Evolutionary conservation across 2,797 vertebrate genomes (phyloP), one percentile per base, ranked within the genome.

Genomic region (Rousettus madagascariensis): DNA sequence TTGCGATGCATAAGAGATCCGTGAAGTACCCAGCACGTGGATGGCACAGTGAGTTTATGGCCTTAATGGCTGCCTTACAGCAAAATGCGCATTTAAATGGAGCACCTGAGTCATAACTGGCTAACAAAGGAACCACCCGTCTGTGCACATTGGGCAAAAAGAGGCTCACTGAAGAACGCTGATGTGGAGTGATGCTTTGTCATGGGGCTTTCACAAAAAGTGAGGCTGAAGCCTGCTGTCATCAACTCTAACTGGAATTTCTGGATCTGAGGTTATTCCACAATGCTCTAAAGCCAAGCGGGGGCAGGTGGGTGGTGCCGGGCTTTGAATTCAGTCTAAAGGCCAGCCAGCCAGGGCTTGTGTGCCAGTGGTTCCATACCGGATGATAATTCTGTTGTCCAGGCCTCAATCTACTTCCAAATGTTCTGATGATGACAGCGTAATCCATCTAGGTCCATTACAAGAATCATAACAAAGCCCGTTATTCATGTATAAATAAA

Each of bases 91-190:
- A 74, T 63, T 77, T 86, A 75, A 95, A 80, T 59, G 51, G 78
- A 95, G 88, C 71, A 80, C 26, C 59, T 95, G 94, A 95, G 95
- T 78, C 88, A 61, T 65, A 74, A 75, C 36, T 12, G 30, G 33
- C 61, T 79, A 63, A 98, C 96, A 97, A 97, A 96, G 95, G 95
- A 97, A 92, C 91, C 41, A 69, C 94, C 78, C 92, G 90, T 95
- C 95, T 97, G 94, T 91, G 93, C 96, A 95, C 75, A 78, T 51
- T 43, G 43, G 84, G 93, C 87, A 80, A 55, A 96, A 92, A 72
- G 94, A 66, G 26, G 46, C 79, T 90, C 0, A 0, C 53, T 51
- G 38, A 30, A 86, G 85, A 97, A 38, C 0, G 53, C 96, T 96
- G 94, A 96, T 5, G 15, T 2, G 38, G 83, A 36, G 90, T 15